Evolutionary conservation across 2,113 vertebrate genomes (phyloP).

Genomic region (Elephantulus edwardii): DNA sequence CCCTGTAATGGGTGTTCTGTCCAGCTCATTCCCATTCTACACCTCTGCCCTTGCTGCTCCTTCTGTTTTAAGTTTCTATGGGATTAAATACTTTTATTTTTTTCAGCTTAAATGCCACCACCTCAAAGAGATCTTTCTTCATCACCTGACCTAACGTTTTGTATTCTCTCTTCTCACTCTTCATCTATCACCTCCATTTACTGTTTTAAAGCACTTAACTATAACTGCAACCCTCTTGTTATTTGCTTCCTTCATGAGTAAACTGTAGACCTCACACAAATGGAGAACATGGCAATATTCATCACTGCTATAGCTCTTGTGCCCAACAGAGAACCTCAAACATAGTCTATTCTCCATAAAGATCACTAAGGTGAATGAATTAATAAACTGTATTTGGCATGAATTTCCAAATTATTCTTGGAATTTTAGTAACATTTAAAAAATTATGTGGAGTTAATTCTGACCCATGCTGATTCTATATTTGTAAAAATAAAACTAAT

Average conservation of each 20-base stretch:
- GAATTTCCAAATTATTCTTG: not conserved
- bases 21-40: not conserved
- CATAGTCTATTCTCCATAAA: not conserved
- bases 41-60: not conserved
- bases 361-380: not conserved
- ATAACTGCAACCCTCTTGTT: not conserved
- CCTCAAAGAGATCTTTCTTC: not conserved
- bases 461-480: not conserved
- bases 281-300: not conserved
- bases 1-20: not conserved
- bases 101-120: not conserved
- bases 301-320: not conserved
- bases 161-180: fast-evolving
- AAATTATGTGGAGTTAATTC: not conserved
- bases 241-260: not conserved
- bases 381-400: not conserved
- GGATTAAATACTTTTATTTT: not conserved
- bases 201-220: not conserved
- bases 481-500: not conserved
- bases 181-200: not conserved
- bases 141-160: not conserved
- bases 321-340: not conserved
- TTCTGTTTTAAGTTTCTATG: not conserved
- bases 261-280: not conserved
- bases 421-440: not conserved